Percentiles rank a stretch among this genome's conserved stretches.
phyloP scores from a whole-genome alignment of 2,888 invertebrate genomes.

The Drosophila bunnanda region DNA sequence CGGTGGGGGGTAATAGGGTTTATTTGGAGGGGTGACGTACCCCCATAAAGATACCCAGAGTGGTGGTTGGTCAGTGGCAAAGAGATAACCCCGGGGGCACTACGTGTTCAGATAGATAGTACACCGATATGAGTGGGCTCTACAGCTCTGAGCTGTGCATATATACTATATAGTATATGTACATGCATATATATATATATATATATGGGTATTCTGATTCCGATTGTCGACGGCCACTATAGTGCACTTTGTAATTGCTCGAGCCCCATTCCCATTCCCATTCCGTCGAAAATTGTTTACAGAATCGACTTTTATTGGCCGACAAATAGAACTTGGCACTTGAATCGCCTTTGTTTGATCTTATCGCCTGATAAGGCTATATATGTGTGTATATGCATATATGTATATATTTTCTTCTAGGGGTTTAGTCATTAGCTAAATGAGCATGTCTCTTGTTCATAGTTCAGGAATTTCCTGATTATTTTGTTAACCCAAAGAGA shows the following conservation, averaged over 20 bases:
- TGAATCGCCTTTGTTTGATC: constrained; percentile 54
- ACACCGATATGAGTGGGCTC: constrained; percentile 25
- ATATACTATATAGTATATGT: background rate
- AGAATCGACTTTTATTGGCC: constrained; percentile 45
- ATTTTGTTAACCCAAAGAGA: background rate
- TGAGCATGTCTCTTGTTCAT: constrained; percentile 20
- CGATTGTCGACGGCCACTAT: constrained; percentile 26
- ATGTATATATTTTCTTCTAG: background rate
- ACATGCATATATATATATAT: background rate
- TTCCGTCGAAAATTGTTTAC: constrained; percentile 35
- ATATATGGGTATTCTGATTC: constrained; percentile 18
- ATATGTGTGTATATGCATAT: constrained; percentile 6
- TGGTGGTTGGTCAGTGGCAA: constrained; percentile 35
- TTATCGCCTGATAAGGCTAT: constrained; percentile 61
- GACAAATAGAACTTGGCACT: constrained; percentile 50
- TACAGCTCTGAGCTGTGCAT: background rate
- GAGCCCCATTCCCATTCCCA: constrained; percentile 14
- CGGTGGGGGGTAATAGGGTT: constrained; percentile 20
- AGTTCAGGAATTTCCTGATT: constrained; percentile 37
- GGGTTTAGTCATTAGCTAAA: constrained; percentile 54
- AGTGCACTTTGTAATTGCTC: constrained; percentile 42
- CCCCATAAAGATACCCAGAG: constrained; percentile 31
- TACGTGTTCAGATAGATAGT: constrained; percentile 43
- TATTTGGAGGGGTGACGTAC: constrained; percentile 28
- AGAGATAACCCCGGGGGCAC: constrained; percentile 35